Evolutionary conservation across 2,113 vertebrate genomes (phyloP).

Genomic region (Probosciger aterrimus): DNA sequence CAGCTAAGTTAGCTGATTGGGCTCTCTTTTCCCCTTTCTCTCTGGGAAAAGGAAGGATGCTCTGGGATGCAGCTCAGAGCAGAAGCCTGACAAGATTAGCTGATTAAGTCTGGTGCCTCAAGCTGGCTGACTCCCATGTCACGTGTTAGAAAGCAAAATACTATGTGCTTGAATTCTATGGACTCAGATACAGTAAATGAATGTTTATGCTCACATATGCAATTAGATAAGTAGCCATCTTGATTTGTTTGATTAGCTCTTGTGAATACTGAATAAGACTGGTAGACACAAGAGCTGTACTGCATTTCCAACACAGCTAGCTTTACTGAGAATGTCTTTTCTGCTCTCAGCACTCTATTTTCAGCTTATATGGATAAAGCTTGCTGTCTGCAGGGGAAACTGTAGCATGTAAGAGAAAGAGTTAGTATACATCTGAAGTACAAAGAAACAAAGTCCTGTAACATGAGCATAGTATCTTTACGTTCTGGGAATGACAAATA

Average conservation of each 20-base stretch:
- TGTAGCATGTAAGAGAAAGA: neutral
- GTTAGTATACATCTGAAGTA: neutral
- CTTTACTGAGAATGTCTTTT: neutral
- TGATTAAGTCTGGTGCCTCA: neutral
- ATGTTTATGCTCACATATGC: neutral
- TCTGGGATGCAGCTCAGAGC: neutral
- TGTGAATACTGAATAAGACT: neutral
- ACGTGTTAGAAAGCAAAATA: neutral
- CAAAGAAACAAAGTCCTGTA: neutral
- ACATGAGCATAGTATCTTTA: neutral
- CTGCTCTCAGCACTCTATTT: neutral
- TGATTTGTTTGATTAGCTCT: slow-evolving; percentile 20
- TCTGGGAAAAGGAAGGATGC: neutral
- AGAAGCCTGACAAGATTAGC: neutral
- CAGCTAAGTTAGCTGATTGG: neutral
- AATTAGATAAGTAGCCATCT: slow-evolving; percentile 21
- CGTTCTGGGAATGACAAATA: neutral
- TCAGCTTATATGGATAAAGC: neutral
- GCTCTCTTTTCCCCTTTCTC: neutral
- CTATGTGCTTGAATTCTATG: neutral
- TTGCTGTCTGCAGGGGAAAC: neutral
- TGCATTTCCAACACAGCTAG: neutral
- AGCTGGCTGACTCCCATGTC: neutral
- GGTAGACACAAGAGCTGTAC: neutral
- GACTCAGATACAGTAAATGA: neutral